Base-by-base conservation (phyloP, 2,113 vertebrate genomes). In the Saccopteryx bilineata region DNA sequence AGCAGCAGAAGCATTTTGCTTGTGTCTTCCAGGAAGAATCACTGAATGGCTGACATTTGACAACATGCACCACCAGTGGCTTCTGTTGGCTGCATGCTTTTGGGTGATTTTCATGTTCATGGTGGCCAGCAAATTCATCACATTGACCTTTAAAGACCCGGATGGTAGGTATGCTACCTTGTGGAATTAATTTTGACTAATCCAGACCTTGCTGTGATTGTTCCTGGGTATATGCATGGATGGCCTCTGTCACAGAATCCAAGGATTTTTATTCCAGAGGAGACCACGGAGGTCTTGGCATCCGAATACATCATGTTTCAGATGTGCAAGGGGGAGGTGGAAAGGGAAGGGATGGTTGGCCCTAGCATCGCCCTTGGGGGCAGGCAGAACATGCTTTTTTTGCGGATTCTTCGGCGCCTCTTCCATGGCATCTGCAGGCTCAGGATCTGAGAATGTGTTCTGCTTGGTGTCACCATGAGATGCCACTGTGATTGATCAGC, bases 101-200 rank as follows among this genome's bases (percentile, higher is more conserved):
- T 99, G 99, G 99, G 99, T 99, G 97, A 98, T 99, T 97, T 99
- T 99, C 98, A 99, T 99, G 98, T 99, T 99, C 93, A 99, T 99
- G 99, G 99, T 99, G 88, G 99, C 99, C 96, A 99, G 99, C 99
- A 99, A 99, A 97, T 99, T 99, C 97, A 99, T 99, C 98, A 99
- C 98, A 0, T 86, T 99, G 97, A 99, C 98, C 98, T 99, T 99
- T 98, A 99, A 99, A 98, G 98, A 98, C 80, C 97, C 98, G 0
- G 99, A 99, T 66, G 99, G 99, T 99, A 98, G 96, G 98, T 98
- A 68, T 19, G 85, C 33, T 31, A 81, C 68, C 1, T 60, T 21
- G 0, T 5, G 24, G 48, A 28, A 13, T 33, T 63, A 54, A 9
- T 58, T 89, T 61, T 83, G 58, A 56, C 9, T 12, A 26, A 31